Base-by-base conservation (phyloP, 1,140 invertebrate genomes). In the Dendroctonus ponderosae region DNA sequence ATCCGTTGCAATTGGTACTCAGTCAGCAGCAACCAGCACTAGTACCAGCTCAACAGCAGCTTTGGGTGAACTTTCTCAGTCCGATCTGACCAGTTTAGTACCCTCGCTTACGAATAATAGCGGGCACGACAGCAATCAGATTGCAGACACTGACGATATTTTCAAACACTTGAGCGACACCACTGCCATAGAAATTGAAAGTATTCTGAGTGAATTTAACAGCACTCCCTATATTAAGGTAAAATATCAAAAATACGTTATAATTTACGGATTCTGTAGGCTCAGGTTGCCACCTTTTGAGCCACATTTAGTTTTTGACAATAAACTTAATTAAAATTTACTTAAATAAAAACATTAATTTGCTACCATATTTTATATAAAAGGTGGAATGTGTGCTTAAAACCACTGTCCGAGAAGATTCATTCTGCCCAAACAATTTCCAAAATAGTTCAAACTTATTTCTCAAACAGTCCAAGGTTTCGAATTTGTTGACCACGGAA, bases 141-240 rank as follows among this genome's bases (percentile, higher is more conserved):
- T 85, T 6, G 81, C 83, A 11, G 86, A 87, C 69, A 84, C 87
- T 11, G 87, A 89, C 62, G 88, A 89, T 70, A 85, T 90, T 57
- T 84, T 90, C 60, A 87, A 89, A 70, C 87, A 89, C 70, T 79
- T 90, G 8, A 86, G 83, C 4, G 87, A 89, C 65, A 84, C 86
- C 4, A 84, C 84, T 5, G 88, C 88, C 72, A 81, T 83, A 57
- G 82, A 83, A 76, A 80, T 83, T 66, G 82, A 83, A 65, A 81
- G 79, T 73, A 77, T 83, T 67, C 77, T 83, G 41, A 82, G 81
- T 59, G 82, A 83, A 74, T 79, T 83, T 70, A 81, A 80, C 66
- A 76, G 78, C 68, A 72, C 74, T 38, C 79, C 73, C 8, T 75
- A 82, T 71, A 81, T 83, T 67, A 83, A 83, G 79, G 82, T 83